Percentiles rank a stretch among this genome's conserved stretches.
phyloP scores from a whole-genome alignment of 2,113 vertebrate genomes.

The Plecotus auritus region DNA sequence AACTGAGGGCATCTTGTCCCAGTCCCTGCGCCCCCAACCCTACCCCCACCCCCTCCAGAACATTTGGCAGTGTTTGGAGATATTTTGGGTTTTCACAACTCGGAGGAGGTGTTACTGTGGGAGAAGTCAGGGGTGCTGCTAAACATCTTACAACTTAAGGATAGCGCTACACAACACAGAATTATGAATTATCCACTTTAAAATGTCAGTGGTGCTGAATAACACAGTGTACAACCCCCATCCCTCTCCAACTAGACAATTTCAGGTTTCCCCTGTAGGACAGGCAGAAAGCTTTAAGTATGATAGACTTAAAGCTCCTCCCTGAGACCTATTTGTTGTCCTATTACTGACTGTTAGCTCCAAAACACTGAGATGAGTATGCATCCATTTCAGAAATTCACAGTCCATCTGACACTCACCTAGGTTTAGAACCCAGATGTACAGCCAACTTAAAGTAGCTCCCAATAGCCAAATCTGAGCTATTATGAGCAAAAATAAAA shows the following conservation, averaged over 20 bases:
- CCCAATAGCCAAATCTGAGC: not conserved
- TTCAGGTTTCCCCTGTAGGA: not conserved
- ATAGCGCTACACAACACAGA: not conserved
- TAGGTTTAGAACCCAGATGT: not conserved
- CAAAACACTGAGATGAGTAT: not conserved
- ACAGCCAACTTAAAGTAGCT: not conserved
- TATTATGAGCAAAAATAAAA: not conserved
- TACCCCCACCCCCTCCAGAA: no score
- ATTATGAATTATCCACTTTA: not conserved
- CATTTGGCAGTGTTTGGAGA: not conserved
- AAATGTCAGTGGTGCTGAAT: not conserved
- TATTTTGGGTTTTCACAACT: not conserved
- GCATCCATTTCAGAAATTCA: not conserved
- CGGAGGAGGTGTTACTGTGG: no score
- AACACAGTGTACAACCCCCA: not conserved
- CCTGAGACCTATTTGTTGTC: accelerated
- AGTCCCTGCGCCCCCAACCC: no score
- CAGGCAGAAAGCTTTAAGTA: not conserved
- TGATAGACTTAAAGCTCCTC: not conserved
- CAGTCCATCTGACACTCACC: not conserved
- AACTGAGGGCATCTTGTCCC: not conserved
- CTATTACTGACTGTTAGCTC: not conserved
- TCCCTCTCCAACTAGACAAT: not conserved
- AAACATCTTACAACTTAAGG: not conserved
- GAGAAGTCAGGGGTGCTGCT: not conserved